phyloP scores from a whole-genome alignment of 2,797 vertebrate species.

The Siniperca undulata region DNA sequence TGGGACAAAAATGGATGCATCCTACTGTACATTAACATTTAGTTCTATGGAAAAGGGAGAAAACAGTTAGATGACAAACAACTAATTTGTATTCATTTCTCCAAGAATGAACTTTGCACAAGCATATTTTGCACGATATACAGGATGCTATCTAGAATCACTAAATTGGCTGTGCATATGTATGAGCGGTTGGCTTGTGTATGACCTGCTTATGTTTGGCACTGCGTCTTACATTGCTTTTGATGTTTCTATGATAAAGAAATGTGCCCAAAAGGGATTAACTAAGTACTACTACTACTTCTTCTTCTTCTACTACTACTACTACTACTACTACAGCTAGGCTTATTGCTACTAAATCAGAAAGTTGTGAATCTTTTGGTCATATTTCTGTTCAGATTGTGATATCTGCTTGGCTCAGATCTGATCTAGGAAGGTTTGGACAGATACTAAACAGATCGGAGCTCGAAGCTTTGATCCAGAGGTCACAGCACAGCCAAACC shows the following conservation, averaged over 20 bases:
- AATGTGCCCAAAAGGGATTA: constrained; percentile 33
- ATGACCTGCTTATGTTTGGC: constrained; percentile 64
- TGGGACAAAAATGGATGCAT: constrained; percentile 21
- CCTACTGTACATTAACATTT: neutral
- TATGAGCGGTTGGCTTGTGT: constrained; percentile 57
- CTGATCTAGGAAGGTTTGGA: constrained; percentile 41
- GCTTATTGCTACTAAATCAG: constrained; percentile 6
- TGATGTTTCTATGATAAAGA: constrained; percentile 49
- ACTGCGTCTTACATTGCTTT: constrained; percentile 39
- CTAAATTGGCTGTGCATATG: constrained; percentile 53
- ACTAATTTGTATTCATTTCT: constrained; percentile 36
- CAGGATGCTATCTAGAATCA: constrained; percentile 28
- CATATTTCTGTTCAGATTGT: constrained; percentile 35
- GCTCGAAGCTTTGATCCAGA: constrained; percentile 58
- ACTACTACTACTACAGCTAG: neutral
- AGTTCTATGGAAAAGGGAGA: neutral
- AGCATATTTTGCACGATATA: neutral
- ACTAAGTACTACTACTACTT: constrained; percentile 14
- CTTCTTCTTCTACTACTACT: neutral
- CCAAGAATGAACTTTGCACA: constrained; percentile 30
- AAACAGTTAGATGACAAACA: constrained; percentile 23
- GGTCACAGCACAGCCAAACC: constrained; percentile 30
- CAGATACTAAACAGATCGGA: constrained; percentile 44
- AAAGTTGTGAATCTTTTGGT: constrained; percentile 13
- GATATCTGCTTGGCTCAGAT: constrained; percentile 39